Conservation (phyloP, 2,888 invertebrate genomes). For the Creontiades dilutus region DNA sequence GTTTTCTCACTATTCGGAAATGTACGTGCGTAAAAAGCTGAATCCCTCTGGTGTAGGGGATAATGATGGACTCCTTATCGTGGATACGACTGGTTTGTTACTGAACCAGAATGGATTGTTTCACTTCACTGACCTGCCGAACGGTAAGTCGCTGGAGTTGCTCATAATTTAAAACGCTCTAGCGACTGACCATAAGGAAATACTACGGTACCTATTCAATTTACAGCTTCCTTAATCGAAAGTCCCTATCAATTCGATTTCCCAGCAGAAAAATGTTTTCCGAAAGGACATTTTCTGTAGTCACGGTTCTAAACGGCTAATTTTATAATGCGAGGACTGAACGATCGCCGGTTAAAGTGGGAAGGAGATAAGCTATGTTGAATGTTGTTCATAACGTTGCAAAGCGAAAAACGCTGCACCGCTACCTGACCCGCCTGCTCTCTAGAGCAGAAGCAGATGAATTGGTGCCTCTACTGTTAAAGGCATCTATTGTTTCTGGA, state of each 20-base stretch:
- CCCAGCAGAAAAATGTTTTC: slow-evolving; percentile 12
- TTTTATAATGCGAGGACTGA: not conserved
- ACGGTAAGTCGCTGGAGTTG: not conserved
- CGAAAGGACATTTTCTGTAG: not conserved
- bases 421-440: slow-evolving; percentile 42
- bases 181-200: not conserved
- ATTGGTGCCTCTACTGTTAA: not conserved
- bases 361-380: not conserved
- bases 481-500: not conserved
- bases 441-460: slow-evolving; percentile 21
- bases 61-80: not conserved
- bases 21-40: too few relatives aligned
- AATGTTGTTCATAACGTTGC: slow-evolving; percentile 33
- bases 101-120: not conserved
- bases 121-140: not conserved
- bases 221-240: not conserved
- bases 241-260: not conserved
- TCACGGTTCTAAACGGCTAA: not conserved
- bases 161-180: not conserved
- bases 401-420: slow-evolving; percentile 42
- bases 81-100: not conserved
- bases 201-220: not conserved
- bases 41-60: too few relatives aligned
- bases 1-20: too few relatives aligned
- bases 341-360: not conserved